These are phyloP conservation scores for Alectura lathami DNA, from an alignment of 2,113 vertebrate genomes.

Conservation along the genomic window DNA sequence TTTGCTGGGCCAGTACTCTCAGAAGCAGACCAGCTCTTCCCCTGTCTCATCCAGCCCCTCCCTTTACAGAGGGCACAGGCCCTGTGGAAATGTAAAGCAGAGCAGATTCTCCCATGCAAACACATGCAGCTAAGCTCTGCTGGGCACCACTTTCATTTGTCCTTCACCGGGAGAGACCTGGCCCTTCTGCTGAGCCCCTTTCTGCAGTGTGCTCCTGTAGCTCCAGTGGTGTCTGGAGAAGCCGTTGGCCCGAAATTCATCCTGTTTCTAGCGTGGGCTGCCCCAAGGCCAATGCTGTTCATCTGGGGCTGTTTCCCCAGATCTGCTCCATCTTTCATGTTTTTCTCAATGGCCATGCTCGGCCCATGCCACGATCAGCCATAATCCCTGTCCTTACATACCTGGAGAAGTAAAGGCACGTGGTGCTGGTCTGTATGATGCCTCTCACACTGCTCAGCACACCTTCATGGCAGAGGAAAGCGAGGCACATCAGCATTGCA, in stretches of 20 bases:
- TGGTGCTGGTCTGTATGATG: rapidly evolving
- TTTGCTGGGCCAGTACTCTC: conserved; percentile 42
- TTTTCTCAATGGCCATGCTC: not conserved
- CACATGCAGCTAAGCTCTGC: not conserved
- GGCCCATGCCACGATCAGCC: rapidly evolving
- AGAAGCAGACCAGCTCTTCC: conserved; percentile 16
- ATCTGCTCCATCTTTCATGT: not conserved
- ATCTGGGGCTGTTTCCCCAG: not conserved
- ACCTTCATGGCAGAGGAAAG: not conserved
- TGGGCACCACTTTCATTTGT: not conserved
- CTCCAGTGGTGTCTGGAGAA: not conserved
- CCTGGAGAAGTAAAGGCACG: not conserved
- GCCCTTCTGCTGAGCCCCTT: not conserved
- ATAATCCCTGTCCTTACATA: not conserved
- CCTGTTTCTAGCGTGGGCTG: not conserved
- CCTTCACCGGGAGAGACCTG: not conserved
- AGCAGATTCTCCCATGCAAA: not conserved
- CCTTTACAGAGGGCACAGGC: not conserved
- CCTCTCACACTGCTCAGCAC: not conserved
- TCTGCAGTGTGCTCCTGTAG: not conserved
- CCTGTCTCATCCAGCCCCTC: not conserved
- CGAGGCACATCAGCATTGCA: not conserved
- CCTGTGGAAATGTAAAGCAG: conserved; percentile 25
- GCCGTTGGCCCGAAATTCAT: not conserved
- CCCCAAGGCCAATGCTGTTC: not conserved